Percentiles rank a stretch among this genome's conserved stretches.
phyloP scores from a whole-genome alignment of 92 coral and sea anemone genomes.

The Nematostella vectensis region DNA sequence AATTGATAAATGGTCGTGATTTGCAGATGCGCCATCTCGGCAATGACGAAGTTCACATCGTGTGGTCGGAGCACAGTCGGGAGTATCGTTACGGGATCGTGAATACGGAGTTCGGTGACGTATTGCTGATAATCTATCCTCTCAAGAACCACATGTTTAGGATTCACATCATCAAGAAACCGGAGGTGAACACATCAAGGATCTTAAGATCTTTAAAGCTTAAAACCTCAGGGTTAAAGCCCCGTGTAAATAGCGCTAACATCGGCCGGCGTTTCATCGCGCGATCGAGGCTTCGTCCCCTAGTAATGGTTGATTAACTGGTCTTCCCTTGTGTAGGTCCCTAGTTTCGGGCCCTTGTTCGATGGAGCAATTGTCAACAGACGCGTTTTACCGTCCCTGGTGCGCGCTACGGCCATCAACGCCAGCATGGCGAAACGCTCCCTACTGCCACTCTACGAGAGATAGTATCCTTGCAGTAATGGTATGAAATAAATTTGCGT shows the following conservation, averaged over 20 bases:
- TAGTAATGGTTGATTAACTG: no score
- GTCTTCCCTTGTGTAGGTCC: no score
- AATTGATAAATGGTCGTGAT: no score
- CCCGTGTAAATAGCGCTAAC: no score
- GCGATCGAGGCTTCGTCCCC: no score
- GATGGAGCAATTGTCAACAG: slow-evolving; percentile 96
- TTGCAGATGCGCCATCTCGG: slow-evolving; percentile 94
- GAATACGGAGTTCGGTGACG: slow-evolving; percentile 96
- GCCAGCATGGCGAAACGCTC: slow-evolving; percentile 90
- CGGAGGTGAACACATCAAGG: slow-evolving; percentile 46
- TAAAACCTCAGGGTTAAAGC: no score
- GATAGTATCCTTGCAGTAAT: slow-evolving; percentile 85
- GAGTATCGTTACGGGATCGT: slow-evolving; percentile 96
- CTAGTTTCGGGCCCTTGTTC: slow-evolving; percentile 83
- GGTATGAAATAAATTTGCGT: background rate
- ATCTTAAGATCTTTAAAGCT: no score
- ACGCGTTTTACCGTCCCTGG: slow-evolving; percentile 84
- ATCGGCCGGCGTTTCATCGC: no score
- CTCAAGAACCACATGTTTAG: slow-evolving; percentile 83
- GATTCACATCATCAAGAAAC: slow-evolving; percentile 92
- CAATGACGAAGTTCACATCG: slow-evolving; percentile 93
- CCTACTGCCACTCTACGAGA: slow-evolving; percentile 77
- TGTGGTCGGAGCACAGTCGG: slow-evolving; percentile 95
- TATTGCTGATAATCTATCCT: slow-evolving; percentile 81
- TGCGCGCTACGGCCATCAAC: slow-evolving; percentile 89